Conservation (phyloP, 2,888 invertebrate genomes). For the Sialis fuliginosa region DNA sequence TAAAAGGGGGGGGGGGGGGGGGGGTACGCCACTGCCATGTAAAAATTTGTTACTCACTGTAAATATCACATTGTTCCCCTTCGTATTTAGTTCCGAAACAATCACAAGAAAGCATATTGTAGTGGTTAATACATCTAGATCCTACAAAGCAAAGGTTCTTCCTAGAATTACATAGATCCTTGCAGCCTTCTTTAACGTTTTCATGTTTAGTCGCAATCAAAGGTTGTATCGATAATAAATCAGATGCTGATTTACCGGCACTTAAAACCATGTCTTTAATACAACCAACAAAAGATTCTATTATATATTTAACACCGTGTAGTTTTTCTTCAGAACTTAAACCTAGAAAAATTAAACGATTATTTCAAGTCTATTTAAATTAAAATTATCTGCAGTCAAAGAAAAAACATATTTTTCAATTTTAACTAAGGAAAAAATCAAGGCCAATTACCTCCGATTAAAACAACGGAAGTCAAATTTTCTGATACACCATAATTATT, state of each 20-base stretch:
- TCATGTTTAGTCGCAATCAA: conserved; percentile 76
- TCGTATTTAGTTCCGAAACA: conserved; percentile 87
- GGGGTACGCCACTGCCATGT: too few species aligned
- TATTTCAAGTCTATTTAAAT: too few species aligned
- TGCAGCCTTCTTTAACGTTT: conserved; percentile 78
- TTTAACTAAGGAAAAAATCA: too few species aligned
- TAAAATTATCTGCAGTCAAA: too few species aligned
- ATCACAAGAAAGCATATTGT: conserved; percentile 75
- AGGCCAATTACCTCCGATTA: conserved; percentile 81
- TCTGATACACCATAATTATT: conserved; percentile 75
- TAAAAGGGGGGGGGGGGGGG: too few species aligned
- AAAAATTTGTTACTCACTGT: conserved; percentile 44
- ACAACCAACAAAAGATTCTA: conserved; percentile 84
- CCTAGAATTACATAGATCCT: conserved; percentile 61
- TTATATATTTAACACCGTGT: conserved; percentile 81
- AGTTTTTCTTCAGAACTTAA: conserved; percentile 75
- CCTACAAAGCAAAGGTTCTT: conserved; percentile 78
- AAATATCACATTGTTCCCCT: conserved; percentile 80
- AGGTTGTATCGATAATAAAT: conserved; percentile 63
- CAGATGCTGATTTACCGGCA: conserved; percentile 72
- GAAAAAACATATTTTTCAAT: too few species aligned
- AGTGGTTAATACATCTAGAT: conserved; percentile 81
- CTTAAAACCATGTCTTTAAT: conserved; percentile 74
- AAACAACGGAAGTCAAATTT: conserved; percentile 71
- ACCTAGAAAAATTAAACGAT: conserved; percentile 28